Conservation (phyloP, 1,140 invertebrate genomes). For the Temnothorax nylanderi region DNA sequence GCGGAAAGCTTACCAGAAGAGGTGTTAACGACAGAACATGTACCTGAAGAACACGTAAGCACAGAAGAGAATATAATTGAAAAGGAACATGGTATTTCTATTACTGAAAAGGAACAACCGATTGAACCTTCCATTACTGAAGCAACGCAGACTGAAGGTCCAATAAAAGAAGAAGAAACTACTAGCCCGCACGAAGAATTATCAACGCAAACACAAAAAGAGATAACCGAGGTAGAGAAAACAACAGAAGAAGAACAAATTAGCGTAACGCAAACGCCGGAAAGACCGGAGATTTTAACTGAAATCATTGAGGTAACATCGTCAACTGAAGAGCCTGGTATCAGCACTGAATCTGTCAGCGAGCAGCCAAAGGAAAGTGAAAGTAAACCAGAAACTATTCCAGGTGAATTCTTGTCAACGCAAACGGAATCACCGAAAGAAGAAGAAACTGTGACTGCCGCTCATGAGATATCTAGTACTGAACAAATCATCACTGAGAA, state of each 20-base stretch:
- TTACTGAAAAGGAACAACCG: conserved; percentile 63
- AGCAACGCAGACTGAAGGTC: conserved; percentile 43
- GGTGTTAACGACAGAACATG: conserved; percentile 1
- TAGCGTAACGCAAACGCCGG: conserved; percentile 47
- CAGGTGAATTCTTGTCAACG: conserved; percentile 21
- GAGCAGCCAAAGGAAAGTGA: background rate
- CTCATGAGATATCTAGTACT: conserved; percentile 22
- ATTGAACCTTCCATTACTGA: conserved; percentile 60
- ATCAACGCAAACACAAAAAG: conserved; percentile 57
- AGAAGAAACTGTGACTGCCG: conserved; percentile 12
- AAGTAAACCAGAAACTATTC: conserved; percentile 1
- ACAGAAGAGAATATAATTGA: conserved; percentile 56
- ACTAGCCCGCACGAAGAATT: conserved; percentile 47
- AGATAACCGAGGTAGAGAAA: conserved; percentile 54
- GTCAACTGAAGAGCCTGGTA: conserved; percentile 9
- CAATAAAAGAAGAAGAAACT: conserved; percentile 46
- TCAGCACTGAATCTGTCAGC: conserved; percentile 29
- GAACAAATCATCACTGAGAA: conserved; percentile 27
- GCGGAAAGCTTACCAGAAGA: conserved; percentile 23
- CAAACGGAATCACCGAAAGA: conserved; percentile 27
- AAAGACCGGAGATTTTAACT: conserved; percentile 47
- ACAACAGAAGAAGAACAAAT: conserved; percentile 67
- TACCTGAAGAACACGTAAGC: conserved; percentile 16
- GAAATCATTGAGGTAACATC: conserved; percentile 40
- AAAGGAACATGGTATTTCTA: conserved; percentile 78